Evolutionary conservation across 2,113 vertebrate genomes (phyloP).

Genomic region (Solea senegalensis): DNA sequence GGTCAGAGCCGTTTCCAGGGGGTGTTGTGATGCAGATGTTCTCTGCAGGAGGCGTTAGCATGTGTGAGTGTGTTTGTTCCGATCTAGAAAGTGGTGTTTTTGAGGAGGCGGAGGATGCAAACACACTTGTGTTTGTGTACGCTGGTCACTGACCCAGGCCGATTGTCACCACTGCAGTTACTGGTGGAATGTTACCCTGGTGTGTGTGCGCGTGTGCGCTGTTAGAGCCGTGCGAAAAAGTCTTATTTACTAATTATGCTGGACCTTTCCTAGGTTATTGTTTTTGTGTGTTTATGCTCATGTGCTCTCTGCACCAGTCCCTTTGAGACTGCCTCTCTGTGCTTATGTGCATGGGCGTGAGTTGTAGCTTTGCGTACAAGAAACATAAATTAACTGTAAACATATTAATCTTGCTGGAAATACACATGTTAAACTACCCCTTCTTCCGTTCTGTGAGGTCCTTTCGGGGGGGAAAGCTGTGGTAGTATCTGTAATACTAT

Average conservation of each 20-base stretch:
- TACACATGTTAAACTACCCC: neutral
- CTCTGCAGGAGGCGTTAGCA: slow-evolving; percentile 63
- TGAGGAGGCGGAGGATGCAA: slow-evolving; percentile 53
- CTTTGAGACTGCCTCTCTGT: neutral
- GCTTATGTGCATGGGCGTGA: neutral
- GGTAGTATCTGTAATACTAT: neutral
- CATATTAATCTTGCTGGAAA: slow-evolving; percentile 1
- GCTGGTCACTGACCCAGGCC: slow-evolving; percentile 59
- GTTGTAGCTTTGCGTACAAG: neutral
- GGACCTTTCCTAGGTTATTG: neutral
- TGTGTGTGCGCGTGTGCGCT: slow-evolving; percentile 24
- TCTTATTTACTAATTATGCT: slow-evolving; percentile 1
- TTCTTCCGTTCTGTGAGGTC: neutral
- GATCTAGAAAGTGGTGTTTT: slow-evolving; percentile 51
- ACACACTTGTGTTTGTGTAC: slow-evolving; percentile 64
- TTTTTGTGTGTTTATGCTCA: slow-evolving; percentile 7
- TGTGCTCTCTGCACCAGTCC: slow-evolving; percentile 3
- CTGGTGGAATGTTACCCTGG: slow-evolving; percentile 66
- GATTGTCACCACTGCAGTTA: slow-evolving; percentile 70
- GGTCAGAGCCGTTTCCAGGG: slow-evolving; percentile 54
- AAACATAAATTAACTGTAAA: neutral
- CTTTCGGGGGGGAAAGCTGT: neutral
- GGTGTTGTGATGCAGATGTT: slow-evolving; percentile 79
- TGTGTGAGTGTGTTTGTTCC: slow-evolving; percentile 32
- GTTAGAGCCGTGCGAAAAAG: slow-evolving; percentile 5